phyloP scores from a whole-genome alignment of 2,888 invertebrate genomes.

The Agonum fuliginosum region DNA sequence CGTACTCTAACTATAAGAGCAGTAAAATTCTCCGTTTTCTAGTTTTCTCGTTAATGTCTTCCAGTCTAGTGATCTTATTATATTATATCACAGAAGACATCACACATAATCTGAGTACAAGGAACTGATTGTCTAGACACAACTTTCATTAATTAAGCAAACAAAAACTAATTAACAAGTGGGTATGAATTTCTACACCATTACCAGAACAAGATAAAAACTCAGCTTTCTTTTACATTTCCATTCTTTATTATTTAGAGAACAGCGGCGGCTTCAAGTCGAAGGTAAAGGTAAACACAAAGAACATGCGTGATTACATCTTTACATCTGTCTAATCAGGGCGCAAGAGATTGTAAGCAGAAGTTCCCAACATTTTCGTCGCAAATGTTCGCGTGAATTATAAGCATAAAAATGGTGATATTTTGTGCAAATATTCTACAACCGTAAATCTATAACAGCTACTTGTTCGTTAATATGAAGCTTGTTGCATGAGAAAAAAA shows the following conservation, averaged over 20 bases:
- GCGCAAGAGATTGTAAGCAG: neutral
- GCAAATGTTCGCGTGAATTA: too few relatives aligned
- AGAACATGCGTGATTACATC: slow-evolving; percentile 22
- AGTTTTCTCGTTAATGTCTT: neutral
- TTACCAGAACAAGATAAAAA: slow-evolving; percentile 11
- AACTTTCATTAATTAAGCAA: slow-evolving; percentile 39
- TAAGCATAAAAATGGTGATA: too few relatives aligned
- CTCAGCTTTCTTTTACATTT: slow-evolving; percentile 30
- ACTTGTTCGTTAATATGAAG: too few relatives aligned
- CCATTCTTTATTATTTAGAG: neutral
- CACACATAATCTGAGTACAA: slow-evolving; percentile 1
- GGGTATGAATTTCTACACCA: slow-evolving; percentile 23
- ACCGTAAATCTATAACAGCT: too few relatives aligned
- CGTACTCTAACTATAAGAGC: too few relatives aligned
- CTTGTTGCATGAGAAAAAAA: too few relatives aligned
- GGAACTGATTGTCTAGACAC: slow-evolving; percentile 27
- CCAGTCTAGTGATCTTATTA: too few relatives aligned
- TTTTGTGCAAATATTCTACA: too few relatives aligned
- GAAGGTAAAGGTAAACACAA: slow-evolving; percentile 15
- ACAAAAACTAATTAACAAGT: slow-evolving; percentile 16
- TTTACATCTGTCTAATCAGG: neutral
- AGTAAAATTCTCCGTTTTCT: too few relatives aligned
- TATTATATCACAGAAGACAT: slow-evolving; percentile 14
- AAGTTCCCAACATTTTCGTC: neutral
- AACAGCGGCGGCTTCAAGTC: neutral